These are phyloP conservation scores for Dascillus cervinus DNA, from an alignment of 2,888 invertebrate genomes.

Conservation along the genomic window DNA sequence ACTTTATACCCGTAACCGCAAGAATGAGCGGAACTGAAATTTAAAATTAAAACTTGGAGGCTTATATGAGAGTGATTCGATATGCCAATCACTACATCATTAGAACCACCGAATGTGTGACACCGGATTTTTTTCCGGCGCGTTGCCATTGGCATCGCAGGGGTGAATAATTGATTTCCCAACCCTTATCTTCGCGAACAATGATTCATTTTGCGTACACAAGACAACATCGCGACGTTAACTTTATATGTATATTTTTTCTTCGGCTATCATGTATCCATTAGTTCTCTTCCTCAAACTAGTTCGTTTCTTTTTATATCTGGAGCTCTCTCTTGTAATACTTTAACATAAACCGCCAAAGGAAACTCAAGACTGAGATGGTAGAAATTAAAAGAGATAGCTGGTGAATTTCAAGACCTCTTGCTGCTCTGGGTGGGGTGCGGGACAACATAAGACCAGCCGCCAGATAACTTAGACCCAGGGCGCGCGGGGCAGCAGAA, in stretches of 20 bases:
- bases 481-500: constrained; percentile 12
- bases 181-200: too few species aligned
- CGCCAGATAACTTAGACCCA: constrained; percentile 21
- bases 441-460: constrained; percentile 17
- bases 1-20: too few species aligned
- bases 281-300: constrained; percentile 7
- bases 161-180: too few species aligned
- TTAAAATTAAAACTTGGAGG: too few species aligned
- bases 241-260: constrained; percentile 10
- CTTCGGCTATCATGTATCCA: constrained; percentile 3
- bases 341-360: constrained; percentile 14
- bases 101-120: too few species aligned
- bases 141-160: too few species aligned
- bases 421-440: constrained; percentile 15
- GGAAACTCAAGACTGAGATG: constrained; percentile 17
- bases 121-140: too few species aligned
- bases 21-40: too few species aligned
- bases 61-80: too few species aligned
- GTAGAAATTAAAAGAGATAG: constrained; percentile 19
- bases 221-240: constrained; percentile 8
- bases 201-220: too few species aligned
- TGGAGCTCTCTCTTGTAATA: constrained; percentile 4
- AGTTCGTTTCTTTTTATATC: constrained; percentile 8
- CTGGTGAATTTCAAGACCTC: constrained; percentile 17
- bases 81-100: too few species aligned